Evolutionary conservation across 2,113 vertebrate species (phyloP).

Genomic region (Erpornis zantholeuca): DNA sequence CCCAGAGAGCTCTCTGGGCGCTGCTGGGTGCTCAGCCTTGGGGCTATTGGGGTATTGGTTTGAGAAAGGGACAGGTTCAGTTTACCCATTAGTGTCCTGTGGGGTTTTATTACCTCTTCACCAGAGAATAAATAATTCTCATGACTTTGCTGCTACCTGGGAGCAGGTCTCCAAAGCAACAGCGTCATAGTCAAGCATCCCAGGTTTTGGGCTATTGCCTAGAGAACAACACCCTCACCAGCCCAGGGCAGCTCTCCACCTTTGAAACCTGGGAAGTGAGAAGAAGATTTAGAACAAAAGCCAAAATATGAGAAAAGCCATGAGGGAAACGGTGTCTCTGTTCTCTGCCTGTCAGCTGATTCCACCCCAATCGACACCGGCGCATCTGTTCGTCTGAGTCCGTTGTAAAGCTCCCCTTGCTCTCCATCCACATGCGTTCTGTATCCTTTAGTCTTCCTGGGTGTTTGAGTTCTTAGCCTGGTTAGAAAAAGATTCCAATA

Average conservation of each 20-base stretch:
- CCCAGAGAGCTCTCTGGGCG: neutral
- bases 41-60: neutral
- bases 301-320: accelerated
- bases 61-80: neutral
- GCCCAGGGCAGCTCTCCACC: neutral
- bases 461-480: constrained; percentile 68
- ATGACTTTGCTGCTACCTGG: neutral
- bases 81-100: neutral
- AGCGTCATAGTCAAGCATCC: neutral
- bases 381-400: neutral
- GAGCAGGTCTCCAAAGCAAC: neutral
- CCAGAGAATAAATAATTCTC: neutral
- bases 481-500: constrained; percentile 64
- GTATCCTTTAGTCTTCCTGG: constrained; percentile 68
- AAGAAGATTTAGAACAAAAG: neutral
- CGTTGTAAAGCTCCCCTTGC: constrained; percentile 28
- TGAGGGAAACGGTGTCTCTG: neutral
- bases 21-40: neutral
- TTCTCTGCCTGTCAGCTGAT: neutral
- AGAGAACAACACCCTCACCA: neutral
- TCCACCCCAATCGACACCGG: neutral
- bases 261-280: neutral
- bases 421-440: neutral
- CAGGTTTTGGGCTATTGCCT: neutral
- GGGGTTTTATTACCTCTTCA: neutral